Evolutionary conservation across 2,888 invertebrate genomes (phyloP).

Genomic region (Anarsia innoxiella): DNA sequence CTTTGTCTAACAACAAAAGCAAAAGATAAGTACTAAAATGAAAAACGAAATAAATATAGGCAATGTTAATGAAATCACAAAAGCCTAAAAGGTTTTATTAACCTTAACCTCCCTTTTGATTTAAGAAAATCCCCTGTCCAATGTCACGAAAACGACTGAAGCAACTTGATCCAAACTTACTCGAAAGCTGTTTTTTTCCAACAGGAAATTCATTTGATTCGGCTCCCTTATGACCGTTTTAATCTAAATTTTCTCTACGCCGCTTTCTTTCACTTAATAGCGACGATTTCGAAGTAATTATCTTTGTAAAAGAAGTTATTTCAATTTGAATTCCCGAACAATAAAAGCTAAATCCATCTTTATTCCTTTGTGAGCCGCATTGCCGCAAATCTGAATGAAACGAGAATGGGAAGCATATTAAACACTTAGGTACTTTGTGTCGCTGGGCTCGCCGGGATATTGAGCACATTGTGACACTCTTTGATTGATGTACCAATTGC

Average conservation of each 20-base stretch:
- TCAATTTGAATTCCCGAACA: slow-evolving; percentile 10
- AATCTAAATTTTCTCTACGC: slow-evolving; percentile 32
- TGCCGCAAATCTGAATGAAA: slow-evolving; percentile 9
- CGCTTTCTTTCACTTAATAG: slow-evolving; percentile 18
- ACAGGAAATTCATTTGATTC: slow-evolving; percentile 36
- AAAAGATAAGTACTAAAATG: too few relatives aligned
- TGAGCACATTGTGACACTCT: too few relatives aligned
- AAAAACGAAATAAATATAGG: too few relatives aligned
- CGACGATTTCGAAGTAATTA: slow-evolving; percentile 20
- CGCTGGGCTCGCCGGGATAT: too few relatives aligned
- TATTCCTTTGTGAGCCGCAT: slow-evolving; percentile 10
- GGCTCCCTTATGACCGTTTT: slow-evolving; percentile 29
- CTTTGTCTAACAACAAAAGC: too few relatives aligned
- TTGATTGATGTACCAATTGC: too few relatives aligned
- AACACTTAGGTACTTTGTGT: slow-evolving; percentile 6
- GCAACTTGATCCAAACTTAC: slow-evolving; percentile 11
- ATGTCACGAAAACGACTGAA: background rate
- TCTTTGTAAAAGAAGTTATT: slow-evolving; percentile 24
- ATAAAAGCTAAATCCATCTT: slow-evolving; percentile 9
- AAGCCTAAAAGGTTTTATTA: too few relatives aligned
- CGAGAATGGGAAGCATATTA: slow-evolving; percentile 8
- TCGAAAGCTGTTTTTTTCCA: slow-evolving; percentile 32
- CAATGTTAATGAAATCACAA: too few relatives aligned
- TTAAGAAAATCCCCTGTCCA: too few relatives aligned
- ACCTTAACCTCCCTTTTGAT: too few relatives aligned